Evolutionary conservation across 2,888 invertebrate genomes (phyloP).

Genomic region (Eucera pruinosa): DNA sequence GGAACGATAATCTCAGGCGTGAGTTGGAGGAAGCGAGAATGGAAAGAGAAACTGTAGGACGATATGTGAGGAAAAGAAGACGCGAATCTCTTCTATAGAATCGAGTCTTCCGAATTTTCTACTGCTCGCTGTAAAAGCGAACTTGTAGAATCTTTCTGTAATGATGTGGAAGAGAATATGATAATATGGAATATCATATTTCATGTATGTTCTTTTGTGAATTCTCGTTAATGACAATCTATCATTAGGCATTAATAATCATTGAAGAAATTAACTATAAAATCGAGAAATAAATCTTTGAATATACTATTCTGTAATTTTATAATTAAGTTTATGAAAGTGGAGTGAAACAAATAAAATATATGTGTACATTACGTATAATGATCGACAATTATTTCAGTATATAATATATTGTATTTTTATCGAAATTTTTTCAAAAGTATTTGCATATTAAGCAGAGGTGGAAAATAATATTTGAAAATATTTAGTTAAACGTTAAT

Average conservation of each 20-base stretch:
- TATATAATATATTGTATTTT: slow-evolving; percentile 12
- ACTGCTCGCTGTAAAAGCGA: not conserved
- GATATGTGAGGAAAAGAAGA: not conserved
- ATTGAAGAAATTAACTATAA: not conserved
- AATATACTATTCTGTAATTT: slow-evolving; percentile 5
- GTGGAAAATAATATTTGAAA: slow-evolving; percentile 8
- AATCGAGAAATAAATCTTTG: not conserved
- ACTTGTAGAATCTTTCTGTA: not conserved
- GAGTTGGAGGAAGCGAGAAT: not conserved
- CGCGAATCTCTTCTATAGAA: not conserved
- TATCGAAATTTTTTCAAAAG: slow-evolving; percentile 3
- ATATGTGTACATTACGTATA: too few species aligned
- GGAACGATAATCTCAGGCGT: slow-evolving; percentile 3
- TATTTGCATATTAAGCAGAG: not conserved
- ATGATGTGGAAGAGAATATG: slow-evolving; percentile 24
- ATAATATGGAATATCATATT: slow-evolving; percentile 37
- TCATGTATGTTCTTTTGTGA: not conserved
- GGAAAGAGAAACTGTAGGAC: not conserved
- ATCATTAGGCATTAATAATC: slow-evolving; percentile 6
- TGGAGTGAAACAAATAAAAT: not conserved
- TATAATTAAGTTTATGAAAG: slow-evolving; percentile 11
- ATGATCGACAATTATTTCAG: slow-evolving; percentile 11
- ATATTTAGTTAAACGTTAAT: too few species aligned
- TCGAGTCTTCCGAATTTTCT: slow-evolving; percentile 14
- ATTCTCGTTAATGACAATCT: slow-evolving; percentile 4